phyloP scores from a whole-genome alignment of 2,888 invertebrate genomes.

The Dynastes tityus region DNA sequence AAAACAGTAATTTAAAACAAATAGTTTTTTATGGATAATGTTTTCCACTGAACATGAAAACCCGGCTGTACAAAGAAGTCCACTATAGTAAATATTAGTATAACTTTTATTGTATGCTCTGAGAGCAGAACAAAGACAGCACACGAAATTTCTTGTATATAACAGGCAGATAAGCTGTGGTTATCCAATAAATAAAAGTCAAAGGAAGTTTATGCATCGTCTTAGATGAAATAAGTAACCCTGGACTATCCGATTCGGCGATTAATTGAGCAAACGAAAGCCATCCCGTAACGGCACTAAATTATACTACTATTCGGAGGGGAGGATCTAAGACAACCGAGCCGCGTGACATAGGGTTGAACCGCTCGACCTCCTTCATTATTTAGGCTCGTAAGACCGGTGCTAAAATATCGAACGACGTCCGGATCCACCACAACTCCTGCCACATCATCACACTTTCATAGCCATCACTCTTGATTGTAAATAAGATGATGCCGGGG shows the following conservation, averaged over 20 bases:
- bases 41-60: no score
- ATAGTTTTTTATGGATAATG: no score
- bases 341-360: conserved; percentile 53
- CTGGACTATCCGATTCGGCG: conserved; percentile 3
- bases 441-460: conserved; percentile 57
- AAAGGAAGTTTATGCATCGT: not conserved
- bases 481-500: conserved; percentile 51
- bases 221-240: not conserved
- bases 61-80: no score
- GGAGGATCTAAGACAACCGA: conserved; percentile 50
- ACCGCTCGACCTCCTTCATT: conserved; percentile 53
- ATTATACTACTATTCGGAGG: conserved; percentile 45
- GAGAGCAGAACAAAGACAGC: no score
- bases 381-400: conserved; percentile 51
- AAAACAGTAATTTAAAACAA: no score
- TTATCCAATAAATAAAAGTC: not conserved
- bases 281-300: conserved; percentile 35
- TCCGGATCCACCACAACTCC: conserved; percentile 43
- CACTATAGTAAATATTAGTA: no score
- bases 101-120: no score
- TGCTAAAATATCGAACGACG: conserved; percentile 45
- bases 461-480: conserved; percentile 55
- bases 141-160: no score
- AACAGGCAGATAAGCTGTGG: no score
- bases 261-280: conserved; percentile 40